Evolutionary conservation across 2,113 vertebrate species (phyloP).

Genomic region (Petromus typicus): DNA sequence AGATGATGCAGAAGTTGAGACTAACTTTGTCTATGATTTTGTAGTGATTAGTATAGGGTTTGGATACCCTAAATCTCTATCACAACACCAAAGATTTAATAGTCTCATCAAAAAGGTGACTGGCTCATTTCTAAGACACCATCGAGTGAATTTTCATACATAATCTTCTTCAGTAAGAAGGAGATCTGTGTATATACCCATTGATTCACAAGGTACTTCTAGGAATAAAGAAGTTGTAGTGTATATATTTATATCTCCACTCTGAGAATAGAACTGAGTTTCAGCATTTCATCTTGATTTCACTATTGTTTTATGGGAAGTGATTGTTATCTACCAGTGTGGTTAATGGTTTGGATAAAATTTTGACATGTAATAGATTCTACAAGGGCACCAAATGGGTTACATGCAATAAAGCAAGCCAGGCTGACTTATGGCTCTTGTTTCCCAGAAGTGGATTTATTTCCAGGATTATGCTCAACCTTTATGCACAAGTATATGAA

Average conservation of each 20-base stretch:
- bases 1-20: neutral
- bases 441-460: conserved; percentile 58
- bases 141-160: neutral
- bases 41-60: neutral
- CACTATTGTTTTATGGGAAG: conserved; percentile 67
- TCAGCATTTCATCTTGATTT: conserved; percentile 35
- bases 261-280: neutral
- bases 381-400: conserved; percentile 52
- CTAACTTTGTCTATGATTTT: neutral
- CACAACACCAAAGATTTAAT: neutral
- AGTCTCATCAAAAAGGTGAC: neutral
- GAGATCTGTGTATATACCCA: neutral
- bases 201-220: neutral
- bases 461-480: conserved; percentile 54
- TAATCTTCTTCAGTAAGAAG: neutral
- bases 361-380: conserved; percentile 66
- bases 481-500: conserved; percentile 65
- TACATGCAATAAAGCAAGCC: conserved; percentile 55
- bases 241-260: neutral
- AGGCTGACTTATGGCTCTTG: conserved; percentile 50
- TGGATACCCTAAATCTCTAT: neutral
- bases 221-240: neutral
- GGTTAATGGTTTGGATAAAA: conserved; percentile 79
- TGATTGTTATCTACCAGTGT: conserved; percentile 67
- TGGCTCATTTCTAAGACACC: neutral